phyloP scores from a whole-genome alignment of 2,797 vertebrate species.

The Poecilia velifera region DNA sequence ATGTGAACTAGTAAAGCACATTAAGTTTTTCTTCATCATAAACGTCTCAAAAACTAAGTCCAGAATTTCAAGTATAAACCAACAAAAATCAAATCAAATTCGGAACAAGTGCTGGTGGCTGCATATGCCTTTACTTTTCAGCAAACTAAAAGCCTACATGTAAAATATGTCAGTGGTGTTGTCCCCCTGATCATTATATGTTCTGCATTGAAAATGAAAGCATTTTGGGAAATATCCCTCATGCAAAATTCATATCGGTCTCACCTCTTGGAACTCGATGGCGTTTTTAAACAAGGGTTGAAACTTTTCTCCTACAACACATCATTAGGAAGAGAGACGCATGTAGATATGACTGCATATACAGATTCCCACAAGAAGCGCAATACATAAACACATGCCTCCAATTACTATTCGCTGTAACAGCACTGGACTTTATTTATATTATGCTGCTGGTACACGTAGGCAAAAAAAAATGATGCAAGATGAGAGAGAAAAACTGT shows the following conservation, averaged over 20 bases:
- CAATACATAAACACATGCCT: conserved; percentile 17
- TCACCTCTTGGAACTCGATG: background rate
- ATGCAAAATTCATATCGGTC: background rate
- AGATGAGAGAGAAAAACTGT: conserved; percentile 28
- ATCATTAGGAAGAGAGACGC: conserved; percentile 18
- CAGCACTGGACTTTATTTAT: conserved; percentile 14
- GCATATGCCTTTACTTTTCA: background rate
- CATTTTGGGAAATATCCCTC: background rate
- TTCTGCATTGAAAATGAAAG: background rate
- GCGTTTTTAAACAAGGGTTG: background rate
- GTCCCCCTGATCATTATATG: background rate
- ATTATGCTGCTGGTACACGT: conserved; percentile 44
- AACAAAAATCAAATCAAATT: background rate
- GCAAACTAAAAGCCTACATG: too few relatives aligned
- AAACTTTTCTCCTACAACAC: conserved; percentile 1
- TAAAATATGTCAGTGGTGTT: background rate
- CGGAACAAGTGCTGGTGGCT: background rate
- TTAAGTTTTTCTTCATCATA: background rate
- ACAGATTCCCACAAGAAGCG: conserved; percentile 37
- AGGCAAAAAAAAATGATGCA: conserved; percentile 33
- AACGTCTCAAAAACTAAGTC: background rate
- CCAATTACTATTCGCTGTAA: conserved; percentile 16
- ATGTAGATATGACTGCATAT: conserved; percentile 9
- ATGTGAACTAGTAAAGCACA: background rate
- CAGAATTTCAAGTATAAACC: background rate